Percentiles rank a stretch among this genome's conserved stretches.
Evolutionary conservation across 2,888 invertebrate species (phyloP).

Genomic region (Apantesis nais): DNA sequence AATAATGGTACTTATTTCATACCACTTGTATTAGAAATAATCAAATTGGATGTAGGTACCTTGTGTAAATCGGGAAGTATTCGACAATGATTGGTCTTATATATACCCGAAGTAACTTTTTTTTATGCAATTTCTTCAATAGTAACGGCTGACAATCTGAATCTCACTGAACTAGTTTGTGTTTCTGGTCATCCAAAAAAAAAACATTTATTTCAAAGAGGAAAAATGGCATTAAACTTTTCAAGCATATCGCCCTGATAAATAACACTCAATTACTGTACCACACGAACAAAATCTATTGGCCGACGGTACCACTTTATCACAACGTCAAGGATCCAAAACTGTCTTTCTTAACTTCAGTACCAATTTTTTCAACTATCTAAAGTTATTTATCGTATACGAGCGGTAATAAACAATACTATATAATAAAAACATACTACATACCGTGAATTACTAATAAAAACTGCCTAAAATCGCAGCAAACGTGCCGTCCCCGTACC

Average conservation of each 20-base stretch:
- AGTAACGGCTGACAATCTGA: background rate
- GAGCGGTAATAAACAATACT: background rate
- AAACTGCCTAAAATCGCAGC: constrained; percentile 22
- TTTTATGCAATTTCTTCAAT: background rate
- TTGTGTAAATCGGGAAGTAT: background rate
- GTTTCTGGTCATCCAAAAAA: background rate
- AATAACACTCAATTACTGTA: background rate
- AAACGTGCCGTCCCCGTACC: constrained; percentile 28
- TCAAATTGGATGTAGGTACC: background rate
- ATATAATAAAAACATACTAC: background rate
- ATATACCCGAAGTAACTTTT: background rate
- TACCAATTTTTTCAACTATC: background rate
- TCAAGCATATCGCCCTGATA: background rate
- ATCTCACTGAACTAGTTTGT: background rate
- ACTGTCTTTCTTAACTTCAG: background rate
- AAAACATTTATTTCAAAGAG: background rate
- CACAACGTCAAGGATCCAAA: background rate
- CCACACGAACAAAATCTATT: background rate
- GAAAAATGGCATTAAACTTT: background rate
- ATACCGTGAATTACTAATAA: background rate
- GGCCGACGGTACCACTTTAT: background rate
- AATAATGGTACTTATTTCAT: background rate
- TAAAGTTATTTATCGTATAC: background rate
- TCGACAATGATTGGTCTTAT: background rate
- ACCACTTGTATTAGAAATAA: background rate